Evolutionary conservation across 2,888 invertebrate species (phyloP), one percentile per base, ranked within the genome.

Genomic region (Gastracanthus pulcherrimus): DNA sequence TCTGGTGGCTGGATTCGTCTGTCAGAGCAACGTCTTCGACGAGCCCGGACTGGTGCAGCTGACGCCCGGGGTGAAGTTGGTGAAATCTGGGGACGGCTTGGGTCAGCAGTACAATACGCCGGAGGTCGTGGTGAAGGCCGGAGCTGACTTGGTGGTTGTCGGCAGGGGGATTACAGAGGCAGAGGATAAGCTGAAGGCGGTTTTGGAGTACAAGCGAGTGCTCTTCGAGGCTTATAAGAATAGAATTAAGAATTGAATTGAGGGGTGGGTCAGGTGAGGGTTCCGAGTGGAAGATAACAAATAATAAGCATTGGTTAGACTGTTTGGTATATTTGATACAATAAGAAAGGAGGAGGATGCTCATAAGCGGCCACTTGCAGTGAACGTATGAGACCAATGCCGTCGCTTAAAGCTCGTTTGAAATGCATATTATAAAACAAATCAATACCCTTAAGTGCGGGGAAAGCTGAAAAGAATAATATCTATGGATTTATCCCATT

Each of bases 141-240:
- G 97, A 23, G 98, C 97, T 48, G 99, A 99, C 92, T 93, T 99
- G 60, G 96, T 97, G 34, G 98, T 99, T 11, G 98, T 99, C 0
- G 99, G 99, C 0, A 94, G 99, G 85, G 99, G 98, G 0, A 97
- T 99, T 84, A 94, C 95, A 0, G 92, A 94, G 84, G 94, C 95
- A 0, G 91, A 93, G 4, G 94, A 95, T 89, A 95, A 96, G 38
- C 94, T 93, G 77, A 92, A 92, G 51, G 94, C 95, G 71, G 96
- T 97, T 11, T 91, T 94, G 69, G 91, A 94, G 62, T 98, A 97
- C 88, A 95, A 95, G 86, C 93, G 95, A 85, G 93, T 94, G 82
- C 93, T 96, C 6, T 98, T 96, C 96, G 92, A 92, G 5, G 95
- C 95, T 16, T 96, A 95, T 86, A 87, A 88, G 58, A 92, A 93